Evolutionary conservation across 2,797 vertebrate species (phyloP).

Genomic region (Synaphobranchus kaupii): DNA sequence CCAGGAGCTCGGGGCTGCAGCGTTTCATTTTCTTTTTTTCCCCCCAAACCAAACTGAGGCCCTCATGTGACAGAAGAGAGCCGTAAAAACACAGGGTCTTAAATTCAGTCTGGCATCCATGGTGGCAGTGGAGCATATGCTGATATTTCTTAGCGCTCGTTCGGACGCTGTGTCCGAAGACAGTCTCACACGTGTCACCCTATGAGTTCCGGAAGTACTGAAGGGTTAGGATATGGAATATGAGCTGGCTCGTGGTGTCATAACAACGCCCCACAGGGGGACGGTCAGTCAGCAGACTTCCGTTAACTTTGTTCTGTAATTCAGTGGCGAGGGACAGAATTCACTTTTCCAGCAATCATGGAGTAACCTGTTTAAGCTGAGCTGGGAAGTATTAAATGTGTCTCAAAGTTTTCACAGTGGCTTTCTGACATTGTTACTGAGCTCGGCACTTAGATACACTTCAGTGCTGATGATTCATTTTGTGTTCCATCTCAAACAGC

Average conservation of each 20-base stretch:
- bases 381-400: neutral
- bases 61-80: conserved; percentile 52
- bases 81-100: conserved; percentile 37
- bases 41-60: conserved; percentile 30
- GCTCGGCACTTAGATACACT: neutral
- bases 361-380: neutral
- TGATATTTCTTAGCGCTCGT: neutral
- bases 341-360: neutral
- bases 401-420: neutral
- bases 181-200: too few species aligned
- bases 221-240: too few species aligned
- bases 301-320: neutral
- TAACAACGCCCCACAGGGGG: too few species aligned
- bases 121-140: neutral
- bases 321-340: neutral
- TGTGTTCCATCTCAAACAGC: neutral
- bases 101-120: conserved; percentile 11
- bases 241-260: too few species aligned
- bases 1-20: conserved; percentile 53
- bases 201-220: too few species aligned
- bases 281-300: too few species aligned
- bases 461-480: neutral
- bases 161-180: neutral
- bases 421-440: neutral
- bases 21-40: conserved; percentile 14